Percentiles rank a stretch among this genome's conserved stretches.
These are phyloP conservation scores for Gallinago paraguaiae DNA, from an alignment of 2,113 vertebrate species.

Conservation along the genomic window DNA sequence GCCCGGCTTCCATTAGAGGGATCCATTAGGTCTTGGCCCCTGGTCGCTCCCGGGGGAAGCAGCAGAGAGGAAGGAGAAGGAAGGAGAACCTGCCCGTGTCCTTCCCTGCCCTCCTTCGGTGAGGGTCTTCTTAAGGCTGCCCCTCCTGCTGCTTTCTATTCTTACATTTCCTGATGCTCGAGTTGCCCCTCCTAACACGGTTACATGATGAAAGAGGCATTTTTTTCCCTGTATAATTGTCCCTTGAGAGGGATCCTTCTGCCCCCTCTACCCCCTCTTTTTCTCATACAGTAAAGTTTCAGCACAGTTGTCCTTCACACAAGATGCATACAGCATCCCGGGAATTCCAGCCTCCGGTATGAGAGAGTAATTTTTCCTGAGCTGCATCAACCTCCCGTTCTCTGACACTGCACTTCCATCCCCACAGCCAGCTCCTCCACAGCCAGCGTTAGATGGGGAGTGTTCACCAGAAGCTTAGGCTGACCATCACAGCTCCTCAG, in stretches of 20 bases:
- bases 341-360: neutral
- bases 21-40: constrained; percentile 29
- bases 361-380: neutral
- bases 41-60: neutral
- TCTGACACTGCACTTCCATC: neutral
- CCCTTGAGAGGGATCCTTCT: neutral
- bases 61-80: neutral
- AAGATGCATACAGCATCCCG: neutral
- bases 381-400: neutral
- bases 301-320: neutral
- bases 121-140: neutral
- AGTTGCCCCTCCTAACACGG: neutral
- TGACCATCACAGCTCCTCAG: neutral
- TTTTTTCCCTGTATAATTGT: neutral
- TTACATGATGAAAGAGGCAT: neutral
- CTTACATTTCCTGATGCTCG: neutral
- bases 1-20: constrained; percentile 31
- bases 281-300: neutral
- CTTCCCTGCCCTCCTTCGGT: neutral
- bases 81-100: neutral
- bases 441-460: neutral
- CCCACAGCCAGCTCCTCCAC: neutral
- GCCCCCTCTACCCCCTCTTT: fast-evolving
- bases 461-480: neutral
- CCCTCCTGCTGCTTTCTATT: neutral